Evolutionary conservation across 1,140 invertebrate genomes (phyloP).

Genomic region (Drosophila ananassae): DNA sequence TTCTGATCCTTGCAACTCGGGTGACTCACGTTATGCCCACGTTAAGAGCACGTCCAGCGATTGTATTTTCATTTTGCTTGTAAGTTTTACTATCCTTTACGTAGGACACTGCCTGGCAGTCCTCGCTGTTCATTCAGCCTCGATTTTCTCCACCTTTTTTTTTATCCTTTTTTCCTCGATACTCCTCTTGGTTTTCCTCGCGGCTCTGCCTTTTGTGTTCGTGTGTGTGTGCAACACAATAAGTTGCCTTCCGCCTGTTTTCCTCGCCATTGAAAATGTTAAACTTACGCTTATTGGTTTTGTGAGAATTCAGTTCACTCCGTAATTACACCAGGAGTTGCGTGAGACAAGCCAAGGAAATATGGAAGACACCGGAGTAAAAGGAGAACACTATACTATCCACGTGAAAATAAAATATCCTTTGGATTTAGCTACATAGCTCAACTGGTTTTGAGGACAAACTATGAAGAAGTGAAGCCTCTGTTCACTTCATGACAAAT

Average conservation of each 20-base stretch:
- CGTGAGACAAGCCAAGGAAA: conserved; percentile 7
- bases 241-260: conserved; percentile 33
- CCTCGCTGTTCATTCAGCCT: background rate
- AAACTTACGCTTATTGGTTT: conserved; percentile 62
- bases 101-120: conserved; percentile 7
- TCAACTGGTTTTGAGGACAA: conserved; percentile 18
- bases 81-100: conserved; percentile 59
- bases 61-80: conserved; percentile 62
- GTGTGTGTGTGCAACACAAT: conserved; percentile 30
- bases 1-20: background rate
- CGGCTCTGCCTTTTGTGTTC: conserved; percentile 14
- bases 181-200: conserved; percentile 25
- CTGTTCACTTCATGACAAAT: too few relatives aligned
- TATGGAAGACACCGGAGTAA: background rate
- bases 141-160: conserved; percentile 4
- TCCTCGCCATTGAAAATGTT: conserved; percentile 53
- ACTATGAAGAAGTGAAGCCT: background rate
- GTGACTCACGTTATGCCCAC: conserved; percentile 35
- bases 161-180: conserved; percentile 10
- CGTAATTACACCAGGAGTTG: conserved; percentile 47
- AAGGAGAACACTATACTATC: background rate
- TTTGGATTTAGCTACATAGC: background rate
- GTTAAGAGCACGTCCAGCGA: conserved; percentile 43
- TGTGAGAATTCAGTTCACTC: conserved; percentile 43
- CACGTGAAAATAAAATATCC: background rate